These are phyloP conservation scores for Idris sp. DNA, from an alignment of 1,140 invertebrate genomes.

Conservation along the genomic window DNA sequence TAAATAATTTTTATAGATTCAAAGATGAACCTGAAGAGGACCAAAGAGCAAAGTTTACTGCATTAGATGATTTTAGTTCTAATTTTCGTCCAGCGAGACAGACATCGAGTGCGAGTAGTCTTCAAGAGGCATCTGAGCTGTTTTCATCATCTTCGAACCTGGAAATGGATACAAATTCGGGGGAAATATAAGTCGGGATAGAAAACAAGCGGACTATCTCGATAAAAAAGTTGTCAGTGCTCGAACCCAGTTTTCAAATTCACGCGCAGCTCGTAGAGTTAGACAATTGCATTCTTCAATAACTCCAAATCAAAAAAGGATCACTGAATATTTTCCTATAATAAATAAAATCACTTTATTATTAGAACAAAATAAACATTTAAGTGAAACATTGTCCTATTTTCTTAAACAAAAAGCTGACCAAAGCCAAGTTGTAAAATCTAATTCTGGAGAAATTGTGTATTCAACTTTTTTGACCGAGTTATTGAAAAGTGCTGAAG, in stretches of 20 bases:
- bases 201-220: too few relatives aligned
- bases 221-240: conserved; percentile 11
- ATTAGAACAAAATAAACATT: conserved; percentile 4
- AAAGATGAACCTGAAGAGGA: too few relatives aligned
- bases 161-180: too few relatives aligned
- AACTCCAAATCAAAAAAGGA: conserved; percentile 10
- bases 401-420: neutral
- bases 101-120: too few relatives aligned
- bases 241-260: neutral
- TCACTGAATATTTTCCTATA: conserved; percentile 8
- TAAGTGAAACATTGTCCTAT: conserved; percentile 3
- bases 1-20: too few relatives aligned
- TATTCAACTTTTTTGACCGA: conserved; percentile 10
- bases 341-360: conserved; percentile 1
- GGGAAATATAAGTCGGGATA: too few relatives aligned
- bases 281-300: conserved; percentile 6
- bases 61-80: too few relatives aligned
- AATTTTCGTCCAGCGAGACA: too few relatives aligned
- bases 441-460: conserved; percentile 5
- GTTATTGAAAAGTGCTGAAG: conserved; percentile 13
- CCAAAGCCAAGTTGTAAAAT: neutral
- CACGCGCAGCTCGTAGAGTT: conserved; percentile 7
- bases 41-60: too few relatives aligned
- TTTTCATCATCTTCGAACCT: too few relatives aligned
- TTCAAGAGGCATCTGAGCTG: too few relatives aligned